These are phyloP conservation scores for Hesperia comma DNA, from an alignment of 2,888 invertebrate genomes.

Conservation along the genomic window DNA sequence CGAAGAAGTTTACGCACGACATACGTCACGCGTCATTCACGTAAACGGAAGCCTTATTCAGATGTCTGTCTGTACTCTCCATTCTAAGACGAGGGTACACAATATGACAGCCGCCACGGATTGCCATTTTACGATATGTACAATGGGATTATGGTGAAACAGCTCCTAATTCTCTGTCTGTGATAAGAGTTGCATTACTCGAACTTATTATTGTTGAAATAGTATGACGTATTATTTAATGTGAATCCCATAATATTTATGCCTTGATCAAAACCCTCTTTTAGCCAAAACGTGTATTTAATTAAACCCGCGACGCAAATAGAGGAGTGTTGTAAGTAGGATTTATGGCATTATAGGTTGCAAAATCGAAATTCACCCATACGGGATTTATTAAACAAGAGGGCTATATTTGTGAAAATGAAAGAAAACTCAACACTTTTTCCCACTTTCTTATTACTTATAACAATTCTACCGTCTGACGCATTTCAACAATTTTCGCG, in stretches of 20 bases:
- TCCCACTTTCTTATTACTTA: constrained; percentile 50
- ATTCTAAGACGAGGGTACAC: not conserved
- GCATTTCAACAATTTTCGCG: constrained; percentile 61
- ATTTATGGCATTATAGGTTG: too few relatives aligned
- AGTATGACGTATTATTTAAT: too few relatives aligned
- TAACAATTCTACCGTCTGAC: constrained; percentile 61
- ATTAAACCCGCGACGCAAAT: too few relatives aligned
- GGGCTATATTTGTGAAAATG: constrained; percentile 2
- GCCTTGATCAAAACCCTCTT: too few relatives aligned
- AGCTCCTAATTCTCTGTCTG: not conserved
- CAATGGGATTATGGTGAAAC: not conserved
- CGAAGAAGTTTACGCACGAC: too few relatives aligned
- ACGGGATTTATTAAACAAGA: too few relatives aligned
- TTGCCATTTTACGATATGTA: not conserved
- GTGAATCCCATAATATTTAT: too few relatives aligned
- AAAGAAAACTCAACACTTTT: constrained; percentile 37
- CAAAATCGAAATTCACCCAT: too few relatives aligned
- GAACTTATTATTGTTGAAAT: too few relatives aligned
- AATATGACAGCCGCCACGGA: not conserved
- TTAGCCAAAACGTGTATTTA: too few relatives aligned
- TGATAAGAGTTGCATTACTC: too few relatives aligned
- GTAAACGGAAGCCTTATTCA: not conserved
- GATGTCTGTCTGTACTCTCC: not conserved
- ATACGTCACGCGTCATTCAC: not conserved
- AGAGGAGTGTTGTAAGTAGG: too few relatives aligned